phyloP scores from a whole-genome alignment of 2,797 vertebrate genomes.

The Spea hammondii region DNA sequence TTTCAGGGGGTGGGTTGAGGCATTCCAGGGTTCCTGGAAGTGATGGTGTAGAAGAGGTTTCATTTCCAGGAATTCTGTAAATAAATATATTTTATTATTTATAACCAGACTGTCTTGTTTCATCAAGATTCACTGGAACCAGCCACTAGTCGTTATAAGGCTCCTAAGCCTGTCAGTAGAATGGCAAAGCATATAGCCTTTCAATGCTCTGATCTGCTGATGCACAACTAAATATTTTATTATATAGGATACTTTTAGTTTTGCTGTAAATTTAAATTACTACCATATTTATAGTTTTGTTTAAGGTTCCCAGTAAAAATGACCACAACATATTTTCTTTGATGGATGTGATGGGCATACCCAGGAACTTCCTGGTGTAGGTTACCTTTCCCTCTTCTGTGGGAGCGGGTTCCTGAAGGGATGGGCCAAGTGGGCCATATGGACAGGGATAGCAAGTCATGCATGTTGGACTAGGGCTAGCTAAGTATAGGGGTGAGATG shows the following conservation, averaged over 20 bases:
- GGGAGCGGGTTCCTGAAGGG: too few relatives aligned
- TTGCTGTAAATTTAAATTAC: slow-evolving; percentile 19
- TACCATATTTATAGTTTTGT: slow-evolving; percentile 13
- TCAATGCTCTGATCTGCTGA: slow-evolving; percentile 26
- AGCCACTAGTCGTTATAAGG: slow-evolving; percentile 6
- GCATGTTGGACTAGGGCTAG: too few relatives aligned
- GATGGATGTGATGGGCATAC: slow-evolving; percentile 30
- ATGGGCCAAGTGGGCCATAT: too few relatives aligned
- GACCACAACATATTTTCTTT: slow-evolving; percentile 32
- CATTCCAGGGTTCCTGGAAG: slow-evolving; percentile 30
- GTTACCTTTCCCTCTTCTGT: too few relatives aligned
- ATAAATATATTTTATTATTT: slow-evolving; percentile 38
- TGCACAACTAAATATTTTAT: slow-evolving; percentile 26
- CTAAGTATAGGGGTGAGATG: too few relatives aligned
- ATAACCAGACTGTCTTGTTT: slow-evolving; percentile 27
- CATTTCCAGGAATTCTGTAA: slow-evolving; percentile 47
- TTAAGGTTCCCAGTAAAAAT: slow-evolving; percentile 25
- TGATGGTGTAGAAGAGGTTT: slow-evolving; percentile 17
- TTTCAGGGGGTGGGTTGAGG: neutral
- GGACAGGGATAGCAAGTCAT: too few relatives aligned
- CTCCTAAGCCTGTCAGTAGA: neutral
- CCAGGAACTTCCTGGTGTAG: too few relatives aligned
- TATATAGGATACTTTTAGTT: slow-evolving; percentile 11
- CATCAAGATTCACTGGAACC: slow-evolving; percentile 27
- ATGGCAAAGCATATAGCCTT: slow-evolving; percentile 4